Evolutionary conservation across 2,113 vertebrate genomes (phyloP), one percentile per base, ranked within the genome.

Genomic region (Platichthys flesus): DNA sequence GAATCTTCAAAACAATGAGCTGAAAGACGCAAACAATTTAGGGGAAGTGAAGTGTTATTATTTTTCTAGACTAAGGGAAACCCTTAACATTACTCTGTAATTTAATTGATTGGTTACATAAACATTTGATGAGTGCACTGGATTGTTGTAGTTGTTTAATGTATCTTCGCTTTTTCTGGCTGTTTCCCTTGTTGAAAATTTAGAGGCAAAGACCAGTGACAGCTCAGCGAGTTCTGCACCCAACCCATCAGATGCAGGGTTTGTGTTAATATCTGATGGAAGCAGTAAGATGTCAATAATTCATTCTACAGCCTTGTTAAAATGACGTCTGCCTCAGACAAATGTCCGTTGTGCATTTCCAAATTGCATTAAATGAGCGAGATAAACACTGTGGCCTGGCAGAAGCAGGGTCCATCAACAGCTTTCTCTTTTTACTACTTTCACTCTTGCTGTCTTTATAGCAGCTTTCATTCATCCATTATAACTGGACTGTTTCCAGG

Each of bases 311-410:
- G 69, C 51, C 57, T 21, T 9, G n/a, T 71, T 76, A 61, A 54
- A 59, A 75, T 21, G 35, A 45, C 58, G 58, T 63, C 68, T 70
- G 71, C 54, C 51, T 73, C 40, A 63, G 45, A 60, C 35, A 63
- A 74, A 66, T 26, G 65, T 67, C 51, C 57, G 37, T 45, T 35
- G 73, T 66, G 64, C 26, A 20, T 78, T 63, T 67, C 31, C 70
- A 64, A 49, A 60, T 51, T 67, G 76, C 68, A 64, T 74, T 74
- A 45, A 82, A 63, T 47, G 47, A 49, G 57, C 18, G 21, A 63
- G 58, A 64, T 61, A 68, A 74, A 70, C 72, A 28, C 64, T 16
- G 47, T 23, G 28, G 42, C 26, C 31, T 37, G 60, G 28, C 31
- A 55, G 55, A 9, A 57, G 31, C 55, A 9, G 45, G 21, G 24